Evolutionary conservation across 2,113 vertebrate species (phyloP), one percentile per base, ranked within the genome.

Genomic region (Onychostruthus taczanowskii): DNA sequence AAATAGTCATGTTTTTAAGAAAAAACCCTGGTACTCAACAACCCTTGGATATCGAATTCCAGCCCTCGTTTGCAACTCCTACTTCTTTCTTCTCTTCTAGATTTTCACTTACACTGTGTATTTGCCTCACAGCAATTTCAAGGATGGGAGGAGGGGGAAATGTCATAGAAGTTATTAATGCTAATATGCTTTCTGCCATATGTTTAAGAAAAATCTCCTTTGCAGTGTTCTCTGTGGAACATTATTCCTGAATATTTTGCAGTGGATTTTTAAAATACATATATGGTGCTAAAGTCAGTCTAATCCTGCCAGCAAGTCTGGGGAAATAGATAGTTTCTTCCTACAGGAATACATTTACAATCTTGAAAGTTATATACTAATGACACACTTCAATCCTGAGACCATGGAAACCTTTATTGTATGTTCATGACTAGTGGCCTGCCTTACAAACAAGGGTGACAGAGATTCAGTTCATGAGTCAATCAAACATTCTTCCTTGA

Each of bases 121-220:
- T 95, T 90, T 93, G 22, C 66, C 55, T 95, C 58, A 82, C 58
- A 87, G 80, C 19, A 81, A 37, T 75, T 89, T 69, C 85, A 74
- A 63, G 58, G 22, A 92, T 91, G 62, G 49, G 62, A 92, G 66
- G 84, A 89, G 31, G 37, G 76, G 47, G 24, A 92, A 97, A 94
- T 94, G 55, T 84, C 84, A 79, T 24, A 39, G 37, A 89, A 94
- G 19, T 87, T 94, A 78, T 62, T 94, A 74, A 87, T 91, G 58
- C 41, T 95, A 91, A 84, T 90, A 68, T 82, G 62, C 28, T 84
- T 89, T 95, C 77, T 95, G 74, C 77, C 91, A 79, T 95, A 95
- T 94, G 93, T 84, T 94, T 94, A 87, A 92, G 69, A 91, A 91
- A 90, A 94, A 75, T 84, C 33, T 94, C 52, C 47, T 35, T 52